phyloP scores from a whole-genome alignment of 2,797 vertebrate genomes.

The Hybognathus amarus region DNA sequence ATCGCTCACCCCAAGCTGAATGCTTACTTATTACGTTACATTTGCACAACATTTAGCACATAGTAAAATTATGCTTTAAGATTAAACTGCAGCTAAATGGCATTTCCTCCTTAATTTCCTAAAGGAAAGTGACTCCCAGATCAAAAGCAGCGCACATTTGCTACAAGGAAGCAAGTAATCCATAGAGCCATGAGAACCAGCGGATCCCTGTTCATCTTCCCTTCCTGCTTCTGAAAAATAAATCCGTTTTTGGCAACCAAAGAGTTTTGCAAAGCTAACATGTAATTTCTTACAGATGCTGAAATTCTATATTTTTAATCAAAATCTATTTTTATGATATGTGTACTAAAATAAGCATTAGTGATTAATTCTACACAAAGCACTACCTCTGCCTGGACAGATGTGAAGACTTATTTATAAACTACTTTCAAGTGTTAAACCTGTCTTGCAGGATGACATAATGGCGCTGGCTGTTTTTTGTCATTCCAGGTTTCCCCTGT shows the following conservation, averaged over 20 bases:
- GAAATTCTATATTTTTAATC: background rate
- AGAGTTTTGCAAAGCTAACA: constrained; percentile 16
- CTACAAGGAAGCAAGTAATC: constrained; percentile 20
- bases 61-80: background rate
- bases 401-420: constrained; percentile 34
- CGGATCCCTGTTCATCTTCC: background rate
- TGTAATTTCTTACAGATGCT: constrained; percentile 6
- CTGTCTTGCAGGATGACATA: constrained; percentile 69
- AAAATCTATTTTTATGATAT: background rate
- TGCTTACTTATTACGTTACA: background rate
- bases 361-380: background rate
- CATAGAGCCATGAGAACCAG: background rate
- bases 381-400: constrained; percentile 19
- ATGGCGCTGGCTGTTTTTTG: constrained; percentile 57
- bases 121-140: constrained; percentile 60
- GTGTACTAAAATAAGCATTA: background rate
- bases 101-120: constrained; percentile 20
- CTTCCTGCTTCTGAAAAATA: constrained; percentile 19
- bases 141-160: constrained; percentile 26
- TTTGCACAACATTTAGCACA: background rate
- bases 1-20: too few relatives aligned
- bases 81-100: background rate
- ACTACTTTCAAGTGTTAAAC: constrained; percentile 66
- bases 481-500: constrained; percentile 74
- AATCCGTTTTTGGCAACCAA: constrained; percentile 24